Conservation (phyloP, 92 coral and sea anemone genomes). For the Chrysogorgia sp. region DNA sequence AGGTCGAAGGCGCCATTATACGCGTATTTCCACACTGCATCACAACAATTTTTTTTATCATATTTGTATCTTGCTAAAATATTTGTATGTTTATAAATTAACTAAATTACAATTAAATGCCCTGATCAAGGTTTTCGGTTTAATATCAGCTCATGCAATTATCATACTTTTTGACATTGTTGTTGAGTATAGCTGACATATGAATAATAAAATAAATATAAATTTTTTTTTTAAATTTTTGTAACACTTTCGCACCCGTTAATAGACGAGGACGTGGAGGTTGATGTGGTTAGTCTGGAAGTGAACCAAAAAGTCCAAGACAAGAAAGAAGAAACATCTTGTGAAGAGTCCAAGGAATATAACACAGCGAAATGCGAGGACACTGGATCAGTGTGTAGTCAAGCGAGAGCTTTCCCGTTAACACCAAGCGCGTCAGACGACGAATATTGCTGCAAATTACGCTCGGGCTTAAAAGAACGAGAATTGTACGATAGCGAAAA, state of each 20-base stretch:
- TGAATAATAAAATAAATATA: not conserved
- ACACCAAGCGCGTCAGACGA: constrained; percentile 74
- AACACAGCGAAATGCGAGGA: not conserved
- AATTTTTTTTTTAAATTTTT: constrained; percentile 28
- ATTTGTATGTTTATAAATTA: too few relatives aligned
- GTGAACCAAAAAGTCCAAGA: constrained; percentile 65
- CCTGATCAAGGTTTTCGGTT: too few relatives aligned
- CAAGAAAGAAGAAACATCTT: constrained; percentile 38
- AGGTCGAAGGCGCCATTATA: too few relatives aligned
- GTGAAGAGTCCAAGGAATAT: constrained; percentile 31
- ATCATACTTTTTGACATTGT: too few relatives aligned
- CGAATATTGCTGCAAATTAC: constrained; percentile 77
- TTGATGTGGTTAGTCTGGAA: constrained; percentile 95
- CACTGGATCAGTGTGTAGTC: constrained; percentile 8
- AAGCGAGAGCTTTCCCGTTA: constrained; percentile 42
- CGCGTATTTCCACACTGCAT: too few relatives aligned
- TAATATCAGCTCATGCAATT: too few relatives aligned
- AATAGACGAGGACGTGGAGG: constrained; percentile 98
- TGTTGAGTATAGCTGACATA: constrained; percentile 2
- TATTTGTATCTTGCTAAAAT: too few relatives aligned
- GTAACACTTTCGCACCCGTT: constrained; percentile 14
- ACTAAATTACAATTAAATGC: too few relatives aligned
- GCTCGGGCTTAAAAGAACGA: constrained; percentile 66
- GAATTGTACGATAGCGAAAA: constrained; percentile 58
- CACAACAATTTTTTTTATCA: too few relatives aligned